These are phyloP conservation scores for Caenorhabditis sp. DNA, from an alignment of 2,888 invertebrate genomes.

Conservation along the genomic window DNA sequence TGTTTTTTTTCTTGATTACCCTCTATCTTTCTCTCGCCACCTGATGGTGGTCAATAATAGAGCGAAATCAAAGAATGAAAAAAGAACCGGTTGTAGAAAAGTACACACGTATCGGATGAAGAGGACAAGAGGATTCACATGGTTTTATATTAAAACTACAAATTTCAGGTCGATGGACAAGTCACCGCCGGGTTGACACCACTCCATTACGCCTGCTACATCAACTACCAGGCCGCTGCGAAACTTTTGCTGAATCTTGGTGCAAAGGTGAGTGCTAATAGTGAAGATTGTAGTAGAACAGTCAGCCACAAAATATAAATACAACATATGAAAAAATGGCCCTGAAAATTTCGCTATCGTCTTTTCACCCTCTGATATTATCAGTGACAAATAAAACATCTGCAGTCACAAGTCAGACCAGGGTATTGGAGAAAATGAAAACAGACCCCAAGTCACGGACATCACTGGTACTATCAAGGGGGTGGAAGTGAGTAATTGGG, in stretches of 20 bases:
- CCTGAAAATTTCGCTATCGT: background rate
- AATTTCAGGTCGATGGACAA: slow-evolving; percentile 87
- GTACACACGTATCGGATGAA: background rate
- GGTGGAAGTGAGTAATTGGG: slow-evolving; percentile 28
- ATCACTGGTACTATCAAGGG: slow-evolving; percentile 44
- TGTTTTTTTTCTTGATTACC: slow-evolving; percentile 14
- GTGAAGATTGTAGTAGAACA: background rate
- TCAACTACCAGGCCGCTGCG: slow-evolving; percentile 89
- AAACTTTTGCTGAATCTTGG: slow-evolving; percentile 89
- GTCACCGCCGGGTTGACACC: slow-evolving; percentile 93
- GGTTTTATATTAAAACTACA: background rate
- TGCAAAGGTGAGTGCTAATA: slow-evolving; percentile 73
- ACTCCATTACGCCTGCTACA: slow-evolving; percentile 94
- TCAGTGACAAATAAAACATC: slow-evolving; percentile 46
- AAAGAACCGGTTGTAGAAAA: slow-evolving; percentile 22
- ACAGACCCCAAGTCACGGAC: slow-evolving; percentile 50
- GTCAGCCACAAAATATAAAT: slow-evolving; percentile 14
- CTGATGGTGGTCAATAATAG: slow-evolving; percentile 37
- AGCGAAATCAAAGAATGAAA: slow-evolving; percentile 11
- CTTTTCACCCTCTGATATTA: slow-evolving; percentile 9
- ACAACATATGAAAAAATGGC: slow-evolving; percentile 11
- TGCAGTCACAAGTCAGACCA: slow-evolving; percentile 39
- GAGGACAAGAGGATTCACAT: background rate
- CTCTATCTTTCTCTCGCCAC: background rate
- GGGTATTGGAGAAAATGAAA: slow-evolving; percentile 33